Conservation (phyloP, 2,113 vertebrate genomes). For the Tringa solitaria region DNA sequence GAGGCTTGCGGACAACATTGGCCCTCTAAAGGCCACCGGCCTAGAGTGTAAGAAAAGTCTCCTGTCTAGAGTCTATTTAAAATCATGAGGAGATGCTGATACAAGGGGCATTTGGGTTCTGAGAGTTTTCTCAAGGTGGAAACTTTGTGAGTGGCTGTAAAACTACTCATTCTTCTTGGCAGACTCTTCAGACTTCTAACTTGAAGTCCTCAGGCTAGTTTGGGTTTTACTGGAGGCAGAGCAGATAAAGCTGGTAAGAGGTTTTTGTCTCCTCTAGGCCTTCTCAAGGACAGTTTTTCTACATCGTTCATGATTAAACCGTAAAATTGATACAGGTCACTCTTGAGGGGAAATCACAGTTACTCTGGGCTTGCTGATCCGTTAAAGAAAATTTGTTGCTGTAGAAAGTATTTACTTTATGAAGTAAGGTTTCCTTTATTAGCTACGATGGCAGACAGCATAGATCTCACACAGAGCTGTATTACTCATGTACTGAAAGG, state of each 20-base stretch:
- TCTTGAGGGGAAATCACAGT: neutral
- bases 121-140: neutral
- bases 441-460: neutral
- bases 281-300: neutral
- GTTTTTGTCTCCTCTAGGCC: neutral
- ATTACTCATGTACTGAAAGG: neutral
- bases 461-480: neutral
- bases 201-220: neutral
- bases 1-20: neutral
- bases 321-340: neutral
- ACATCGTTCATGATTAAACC: neutral
- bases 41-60: too few relatives aligned
- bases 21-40: neutral
- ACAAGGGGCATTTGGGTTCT: neutral
- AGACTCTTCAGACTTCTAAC: neutral
- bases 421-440: neutral
- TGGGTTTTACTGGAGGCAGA: neutral
- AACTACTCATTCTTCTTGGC: neutral
- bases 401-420: neutral
- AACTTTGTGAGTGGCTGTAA: neutral
- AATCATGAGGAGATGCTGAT: accelerated
- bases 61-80: neutral
- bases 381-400: neutral
- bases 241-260: neutral
- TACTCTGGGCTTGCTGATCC: neutral